Evolutionary conservation across 2,888 invertebrate species (phyloP).

Genomic region (Noctua janthe): DNA sequence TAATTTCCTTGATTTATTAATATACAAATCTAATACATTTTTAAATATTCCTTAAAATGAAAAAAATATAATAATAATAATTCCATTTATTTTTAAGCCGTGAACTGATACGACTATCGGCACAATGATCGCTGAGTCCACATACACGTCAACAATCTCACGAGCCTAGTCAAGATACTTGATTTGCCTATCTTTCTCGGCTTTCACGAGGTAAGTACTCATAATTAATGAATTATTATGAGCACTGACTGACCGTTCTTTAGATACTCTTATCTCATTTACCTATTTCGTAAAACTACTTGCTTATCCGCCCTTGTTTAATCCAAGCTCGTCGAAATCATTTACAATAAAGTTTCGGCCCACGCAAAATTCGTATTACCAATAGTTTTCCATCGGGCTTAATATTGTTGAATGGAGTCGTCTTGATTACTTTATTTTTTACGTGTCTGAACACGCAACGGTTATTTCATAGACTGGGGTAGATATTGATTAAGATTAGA

Average conservation of each 20-base stretch:
- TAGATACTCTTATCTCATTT: not conserved
- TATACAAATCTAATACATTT: no score
- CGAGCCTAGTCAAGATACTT: no score
- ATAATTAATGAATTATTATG: no score
- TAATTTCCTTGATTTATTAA: no score
- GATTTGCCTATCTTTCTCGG: no score
- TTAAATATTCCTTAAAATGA: no score
- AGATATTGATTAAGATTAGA: not conserved
- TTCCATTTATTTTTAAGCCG: no score
- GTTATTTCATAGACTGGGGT: not conserved
- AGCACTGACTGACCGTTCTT: not conserved
- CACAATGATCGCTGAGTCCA: no score
- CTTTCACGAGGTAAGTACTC: no score
- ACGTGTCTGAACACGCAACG: constrained; percentile 34
- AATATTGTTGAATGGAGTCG: not conserved
- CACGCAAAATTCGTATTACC: constrained; percentile 48
- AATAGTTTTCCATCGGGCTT: constrained; percentile 12
- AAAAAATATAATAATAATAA: no score
- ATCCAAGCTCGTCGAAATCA: constrained; percentile 4
- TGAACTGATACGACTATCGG: no score
- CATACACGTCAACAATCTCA: no score
- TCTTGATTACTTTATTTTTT: not conserved
- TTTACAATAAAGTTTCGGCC: constrained; percentile 1
- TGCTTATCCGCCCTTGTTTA: not conserved
- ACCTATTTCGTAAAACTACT: not conserved